Evolutionary conservation across 2,113 vertebrate genomes (phyloP), one percentile per base, ranked within the genome.

Genomic region (Leptodactylus fuscus): DNA sequence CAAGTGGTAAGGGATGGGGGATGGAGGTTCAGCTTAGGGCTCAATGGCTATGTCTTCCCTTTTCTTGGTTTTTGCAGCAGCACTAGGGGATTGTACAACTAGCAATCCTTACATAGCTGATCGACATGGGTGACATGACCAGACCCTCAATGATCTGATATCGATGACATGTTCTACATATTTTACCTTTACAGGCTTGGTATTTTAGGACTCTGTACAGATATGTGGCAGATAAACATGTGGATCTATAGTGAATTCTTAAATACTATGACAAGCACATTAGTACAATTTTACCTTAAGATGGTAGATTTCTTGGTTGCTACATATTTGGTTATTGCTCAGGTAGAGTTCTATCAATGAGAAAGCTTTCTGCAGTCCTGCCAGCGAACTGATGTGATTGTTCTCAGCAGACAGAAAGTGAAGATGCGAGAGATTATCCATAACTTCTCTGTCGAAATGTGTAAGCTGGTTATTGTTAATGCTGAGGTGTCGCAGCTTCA

Each of bases 311-410:
- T 97, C 95, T 86, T 94, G 91, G 36, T 93, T 95, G 12, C 89
- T 88, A 81, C 90, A 90, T 88, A 97, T 94, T 44, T 91, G 90
- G 89, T 97, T 97, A 87, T 94, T 94, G 88, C 94, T 94, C 10
- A 95, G 73, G 65, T 95, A 97, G n/a, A 98, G 91, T 87, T 97
- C 95, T 29, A 94, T 90, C n/a, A 97, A 92, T 4, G 91, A 91
- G 27, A 85, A 87, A 71, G 86, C 90, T 89, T 93, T 95, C 32
- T 96, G 95, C 88, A 96, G 91, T 58, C 94, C 94, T 36, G 88
- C 88, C 83, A 96, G 76, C 32, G 95, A 96, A 20, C 84, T 88
- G 87, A 98, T 95, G 77, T 34, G 89, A 89, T 97, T 98, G 91
- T 92, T 95, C 85, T 96, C 96, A 85, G 92, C 90, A 81, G 95